phyloP scores from a whole-genome alignment of 2,888 invertebrate species.

The Drosophila maculinotata region DNA sequence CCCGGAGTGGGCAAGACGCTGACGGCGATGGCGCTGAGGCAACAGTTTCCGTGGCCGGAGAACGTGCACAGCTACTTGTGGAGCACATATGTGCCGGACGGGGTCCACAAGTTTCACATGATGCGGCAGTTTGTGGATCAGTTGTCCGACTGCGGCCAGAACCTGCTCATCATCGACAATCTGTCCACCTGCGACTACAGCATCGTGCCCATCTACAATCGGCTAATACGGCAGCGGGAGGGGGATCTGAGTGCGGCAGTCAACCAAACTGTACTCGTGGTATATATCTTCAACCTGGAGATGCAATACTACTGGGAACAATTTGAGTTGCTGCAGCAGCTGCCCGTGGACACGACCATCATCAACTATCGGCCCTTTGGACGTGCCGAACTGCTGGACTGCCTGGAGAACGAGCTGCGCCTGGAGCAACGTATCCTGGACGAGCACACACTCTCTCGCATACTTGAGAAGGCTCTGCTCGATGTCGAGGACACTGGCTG shows the following conservation, averaged over 20 bases:
- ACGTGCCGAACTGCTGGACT: constrained; percentile 40
- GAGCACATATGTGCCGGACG: constrained; percentile 49
- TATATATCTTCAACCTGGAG: constrained; percentile 57
- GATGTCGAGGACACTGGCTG: constrained; percentile 45
- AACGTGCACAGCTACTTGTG: constrained; percentile 73
- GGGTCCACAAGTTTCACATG: constrained; percentile 40
- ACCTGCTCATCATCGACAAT: constrained; percentile 78
- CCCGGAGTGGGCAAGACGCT: constrained; percentile 77
- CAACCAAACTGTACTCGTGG: constrained; percentile 52
- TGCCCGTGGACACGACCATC: constrained; percentile 54
- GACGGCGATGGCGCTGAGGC: constrained; percentile 49
- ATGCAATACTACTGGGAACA: constrained; percentile 50
- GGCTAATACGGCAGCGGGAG: constrained; percentile 52
- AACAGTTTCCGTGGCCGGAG: constrained; percentile 75
- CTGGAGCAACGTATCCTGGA: constrained; percentile 42
- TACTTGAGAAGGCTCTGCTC: constrained; percentile 44
- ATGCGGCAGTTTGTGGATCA: constrained; percentile 45
- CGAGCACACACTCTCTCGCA: background rate
- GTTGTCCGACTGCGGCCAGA: constrained; percentile 73
- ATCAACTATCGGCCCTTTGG: constrained; percentile 49
- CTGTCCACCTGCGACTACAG: constrained; percentile 55
- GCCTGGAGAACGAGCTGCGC: constrained; percentile 42
- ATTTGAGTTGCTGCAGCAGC: constrained; percentile 52
- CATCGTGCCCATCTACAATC: constrained; percentile 58
- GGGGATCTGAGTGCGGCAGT: constrained; percentile 24